Conservation (phyloP, 2,888 invertebrate genomes). For the Octonoba sinensis region DNA sequence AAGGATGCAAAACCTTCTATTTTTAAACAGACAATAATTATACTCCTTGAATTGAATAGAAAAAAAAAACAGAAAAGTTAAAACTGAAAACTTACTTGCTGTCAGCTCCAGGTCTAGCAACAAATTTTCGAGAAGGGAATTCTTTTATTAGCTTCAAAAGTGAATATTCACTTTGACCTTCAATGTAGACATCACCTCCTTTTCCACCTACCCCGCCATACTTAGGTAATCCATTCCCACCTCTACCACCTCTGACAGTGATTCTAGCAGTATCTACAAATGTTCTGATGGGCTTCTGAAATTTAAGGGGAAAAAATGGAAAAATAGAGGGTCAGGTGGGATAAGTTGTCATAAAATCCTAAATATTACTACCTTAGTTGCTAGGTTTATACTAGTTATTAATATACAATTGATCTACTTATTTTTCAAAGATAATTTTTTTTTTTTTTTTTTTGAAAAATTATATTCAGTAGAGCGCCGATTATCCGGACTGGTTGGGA, state of each 20-base stretch:
- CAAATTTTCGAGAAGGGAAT: constrained; percentile 76
- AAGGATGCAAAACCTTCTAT: constrained; percentile 77
- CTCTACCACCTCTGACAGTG: constrained; percentile 85
- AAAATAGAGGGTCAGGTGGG: no score
- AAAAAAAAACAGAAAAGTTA: no score
- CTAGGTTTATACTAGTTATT: no score
- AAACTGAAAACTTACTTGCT: constrained; percentile 74
- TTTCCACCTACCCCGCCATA: constrained; percentile 90
- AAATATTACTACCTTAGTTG: no score
- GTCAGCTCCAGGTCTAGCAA: constrained; percentile 81
- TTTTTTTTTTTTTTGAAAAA: no score
- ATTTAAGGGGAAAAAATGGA: constrained; percentile 1
- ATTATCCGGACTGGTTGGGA: no score
- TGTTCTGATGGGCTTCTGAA: constrained; percentile 18
- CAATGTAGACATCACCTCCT: constrained; percentile 86
- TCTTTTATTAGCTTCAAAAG: constrained; percentile 71
- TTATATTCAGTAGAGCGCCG: no score
- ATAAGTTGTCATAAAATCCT: no score
- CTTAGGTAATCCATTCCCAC: constrained; percentile 83
- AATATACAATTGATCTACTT: no score
- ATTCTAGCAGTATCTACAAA: constrained; percentile 87
- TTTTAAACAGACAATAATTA: constrained; percentile 13
- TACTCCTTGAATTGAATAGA: no score
- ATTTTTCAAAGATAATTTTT: no score
- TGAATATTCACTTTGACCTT: constrained; percentile 68